Base-by-base conservation (phyloP, 2,888 invertebrate genomes). In the Priocnemis perturbator region DNA sequence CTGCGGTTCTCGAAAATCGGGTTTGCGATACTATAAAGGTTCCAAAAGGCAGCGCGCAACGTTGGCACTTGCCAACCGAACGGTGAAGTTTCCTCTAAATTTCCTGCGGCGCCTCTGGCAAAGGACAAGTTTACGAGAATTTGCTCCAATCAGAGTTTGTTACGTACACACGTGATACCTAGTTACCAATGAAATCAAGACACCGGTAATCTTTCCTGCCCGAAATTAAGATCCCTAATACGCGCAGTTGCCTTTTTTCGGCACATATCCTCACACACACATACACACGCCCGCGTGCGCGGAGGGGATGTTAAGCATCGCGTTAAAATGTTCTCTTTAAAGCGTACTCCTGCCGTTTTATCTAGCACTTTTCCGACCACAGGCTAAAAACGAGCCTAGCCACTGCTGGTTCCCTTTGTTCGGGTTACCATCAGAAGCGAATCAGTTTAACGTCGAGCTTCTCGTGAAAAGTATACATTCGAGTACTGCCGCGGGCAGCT, bases 101-200 rank as follows among this genome's bases (percentile, higher is more conserved):
- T 74, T 76, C 65, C 72, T 62, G 64, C 63, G 73, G 52, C 63
- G 67, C 58, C 66, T 53, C 63, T 69, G 74, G 64, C 68, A 64
- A 58, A 44, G 55, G 66, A 65, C 70, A 68, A 71, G 74, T 75
- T 75, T 75, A 74, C 74, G 68, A 60, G 74, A 68, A 75, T 75
- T 75, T 71, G 66, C 67, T 69, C 66, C 74, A 74, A 75, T 75
- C 75, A 74, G 67, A 74, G 61, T 71, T 74, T 69, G 64, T 74
- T 71, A 74, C 68, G 66, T 66, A 67, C 71, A 75, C 74, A 71
- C 63, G 23, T 52, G 63, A 53, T 19, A 48, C 47, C 30, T 67
- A 63, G 73, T 68, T 66, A 61, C 67, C 70, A 65, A 71, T 71
- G 65, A 73, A 65, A 75, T 71, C 58, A 73, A 57, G 48, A 19